These are phyloP conservation scores for Reinhardtius hippoglossoides DNA, from an alignment of 2,113 vertebrate genomes.

Conservation along the genomic window DNA sequence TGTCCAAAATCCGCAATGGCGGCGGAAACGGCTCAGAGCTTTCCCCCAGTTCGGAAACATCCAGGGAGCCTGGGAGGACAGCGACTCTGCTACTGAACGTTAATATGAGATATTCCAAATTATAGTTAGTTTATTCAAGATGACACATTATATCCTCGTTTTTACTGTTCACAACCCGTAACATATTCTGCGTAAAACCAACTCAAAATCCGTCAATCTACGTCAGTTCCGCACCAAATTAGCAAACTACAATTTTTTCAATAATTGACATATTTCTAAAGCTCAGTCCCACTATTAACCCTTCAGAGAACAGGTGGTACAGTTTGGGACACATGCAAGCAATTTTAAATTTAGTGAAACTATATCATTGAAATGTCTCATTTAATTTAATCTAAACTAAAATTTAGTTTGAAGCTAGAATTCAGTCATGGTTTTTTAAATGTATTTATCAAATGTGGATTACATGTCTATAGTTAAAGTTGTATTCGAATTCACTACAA, in stretches of 20 bases:
- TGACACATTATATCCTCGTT: too few relatives aligned
- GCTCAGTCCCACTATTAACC: not conserved
- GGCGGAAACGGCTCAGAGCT: constrained; percentile 83
- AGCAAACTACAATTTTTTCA: not conserved
- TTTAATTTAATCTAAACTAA: too few relatives aligned
- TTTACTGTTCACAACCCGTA: too few relatives aligned
- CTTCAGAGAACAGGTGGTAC: not conserved
- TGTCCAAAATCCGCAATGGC: constrained; percentile 92
- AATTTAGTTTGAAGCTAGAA: not conserved
- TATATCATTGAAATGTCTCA: too few relatives aligned
- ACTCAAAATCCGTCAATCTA: not conserved
- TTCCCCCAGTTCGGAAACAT: constrained; percentile 88
- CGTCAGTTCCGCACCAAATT: not conserved
- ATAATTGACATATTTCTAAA: not conserved
- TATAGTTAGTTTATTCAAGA: too few relatives aligned
- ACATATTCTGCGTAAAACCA: not conserved
- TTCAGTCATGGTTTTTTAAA: not conserved
- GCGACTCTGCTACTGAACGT: constrained; percentile 16
- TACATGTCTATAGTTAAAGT: too few relatives aligned
- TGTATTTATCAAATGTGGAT: too few relatives aligned
- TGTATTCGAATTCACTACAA: too few relatives aligned
- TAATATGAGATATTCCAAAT: not conserved
- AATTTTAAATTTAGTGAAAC: too few relatives aligned
- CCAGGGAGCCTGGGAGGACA: constrained; percentile 85
- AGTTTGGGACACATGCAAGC: not conserved